Evolutionary conservation across 2,888 invertebrate species (phyloP), one percentile per base, ranked within the genome.

Genomic region (Drosophila mettleri): DNA sequence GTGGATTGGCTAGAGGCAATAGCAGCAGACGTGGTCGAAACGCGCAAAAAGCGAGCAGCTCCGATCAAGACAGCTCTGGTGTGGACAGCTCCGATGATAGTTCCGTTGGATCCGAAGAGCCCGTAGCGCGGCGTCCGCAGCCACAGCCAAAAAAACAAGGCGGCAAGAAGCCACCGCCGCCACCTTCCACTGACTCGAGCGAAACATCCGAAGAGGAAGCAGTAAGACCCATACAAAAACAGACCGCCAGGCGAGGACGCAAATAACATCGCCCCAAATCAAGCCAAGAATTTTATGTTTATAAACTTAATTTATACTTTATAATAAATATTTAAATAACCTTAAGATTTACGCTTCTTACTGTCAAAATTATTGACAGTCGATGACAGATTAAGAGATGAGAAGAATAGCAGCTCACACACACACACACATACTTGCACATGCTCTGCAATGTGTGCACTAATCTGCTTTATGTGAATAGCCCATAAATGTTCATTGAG

Each of bases 391-490:
- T 54, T 68, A 46, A 18, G 9, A 41, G 31, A 24, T 9, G 24
- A 3, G 12, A 24, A 33, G 9, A 46, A 22, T 10, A 27, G 22
- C 10, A 52, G 22, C 24, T n/a, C 3, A 24, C 33, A 33, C 41
- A 31, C 2, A 5, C 27, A 16, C 24, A 2, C 38, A 14, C n/a
- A n/a, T n/a, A 24, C 49, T 22, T 22, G 10, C 33, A n/a, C 1
- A 9, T 20, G 22, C n/a, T 4, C n/a, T 16, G 2, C 6, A 14
- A 36, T 51, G 16, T 36, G 38, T 20, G n/a, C 51, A 41, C 52
- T 71, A 74, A 74, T 53, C 72, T 57, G 49, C 67, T 58, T 81
- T 69, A n/a, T n/a, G 52, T 68, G 59, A 9, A 5, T 57, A 46
- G 68, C 69, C 49, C 49, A 52, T 10, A 69, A 64, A 59, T 71